A percentile compares a stretch with the other conserved stretches of the same genome.
Conservation (phyloP, 2,113 vertebrate species). For the Phyllopteryx taeniolatus region DNA sequence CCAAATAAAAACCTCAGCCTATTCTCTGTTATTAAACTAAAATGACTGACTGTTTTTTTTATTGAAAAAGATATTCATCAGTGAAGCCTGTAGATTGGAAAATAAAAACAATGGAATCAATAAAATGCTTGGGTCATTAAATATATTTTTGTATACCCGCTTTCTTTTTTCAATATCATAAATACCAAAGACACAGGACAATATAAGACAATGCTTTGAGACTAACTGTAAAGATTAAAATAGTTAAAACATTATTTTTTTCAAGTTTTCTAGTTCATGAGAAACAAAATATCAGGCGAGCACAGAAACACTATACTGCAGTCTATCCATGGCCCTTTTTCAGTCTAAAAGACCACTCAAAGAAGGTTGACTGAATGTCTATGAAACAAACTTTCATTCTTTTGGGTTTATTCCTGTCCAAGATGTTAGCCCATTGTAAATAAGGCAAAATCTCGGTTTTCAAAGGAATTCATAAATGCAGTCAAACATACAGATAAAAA, state of each 20-base stretch:
- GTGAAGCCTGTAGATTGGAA: conserved; percentile 89
- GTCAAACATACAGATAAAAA: conserved; percentile 80
- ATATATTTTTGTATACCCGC: conserved; percentile 94
- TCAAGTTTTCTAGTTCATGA: conserved; percentile 84
- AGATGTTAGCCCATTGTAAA: conserved; percentile 59
- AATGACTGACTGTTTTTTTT: conserved; percentile 85
- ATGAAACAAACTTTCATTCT: conserved; percentile 43
- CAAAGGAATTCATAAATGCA: conserved; percentile 73
- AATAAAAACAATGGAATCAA: conserved; percentile 85
- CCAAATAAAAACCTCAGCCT: conserved; percentile 71
- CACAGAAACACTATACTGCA: conserved; percentile 70
- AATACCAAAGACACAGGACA: conserved; percentile 94
- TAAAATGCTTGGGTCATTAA: conserved; percentile 85
- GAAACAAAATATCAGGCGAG: conserved; percentile 75
- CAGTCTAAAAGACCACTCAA: conserved; percentile 56
- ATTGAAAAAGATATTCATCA: conserved; percentile 83
- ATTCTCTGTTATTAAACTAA: conserved; percentile 77
- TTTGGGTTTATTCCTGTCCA: conserved; percentile 63
- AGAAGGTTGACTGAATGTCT: conserved; percentile 65
- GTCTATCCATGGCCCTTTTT: conserved; percentile 45
- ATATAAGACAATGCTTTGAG: conserved; percentile 85
- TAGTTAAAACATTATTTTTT: conserved; percentile 84
- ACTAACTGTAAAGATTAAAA: conserved; percentile 85
- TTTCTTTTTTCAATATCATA: conserved; percentile 91
- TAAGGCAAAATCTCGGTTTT: conserved; percentile 72